Percentiles rank a stretch among this genome's conserved stretches.
Conservation (phyloP, 2,888 invertebrate genomes). For the Phyto melanocephala region DNA sequence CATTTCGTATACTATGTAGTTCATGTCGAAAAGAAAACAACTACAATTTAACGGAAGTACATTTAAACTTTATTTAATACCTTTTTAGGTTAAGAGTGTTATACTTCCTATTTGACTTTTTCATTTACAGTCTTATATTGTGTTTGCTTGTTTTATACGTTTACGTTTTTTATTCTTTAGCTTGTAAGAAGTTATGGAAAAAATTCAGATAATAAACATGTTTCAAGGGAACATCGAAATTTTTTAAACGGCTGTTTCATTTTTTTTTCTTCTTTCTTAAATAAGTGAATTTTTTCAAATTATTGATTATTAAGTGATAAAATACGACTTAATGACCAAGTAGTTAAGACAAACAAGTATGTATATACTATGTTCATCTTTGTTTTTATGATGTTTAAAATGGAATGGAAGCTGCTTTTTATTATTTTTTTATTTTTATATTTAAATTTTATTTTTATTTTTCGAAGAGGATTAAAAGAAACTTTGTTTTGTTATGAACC, state of each 20-base stretch:
- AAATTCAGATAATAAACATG: conserved; percentile 2
- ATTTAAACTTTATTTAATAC: conserved; percentile 40
- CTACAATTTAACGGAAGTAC: conserved; percentile 28
- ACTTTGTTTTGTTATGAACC: not conserved
- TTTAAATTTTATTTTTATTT: not conserved
- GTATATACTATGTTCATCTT: not conserved
- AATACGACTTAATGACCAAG: conserved; percentile 35
- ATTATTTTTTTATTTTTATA: too few species aligned
- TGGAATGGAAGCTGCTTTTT: not conserved
- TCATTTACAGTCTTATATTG: not conserved
- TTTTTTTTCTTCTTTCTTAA: not conserved
- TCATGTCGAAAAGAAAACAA: not conserved
- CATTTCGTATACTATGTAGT: not conserved
- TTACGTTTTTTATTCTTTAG: not conserved
- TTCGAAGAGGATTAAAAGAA: conserved; percentile 15
- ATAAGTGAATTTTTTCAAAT: too few species aligned
- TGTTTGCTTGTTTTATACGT: not conserved
- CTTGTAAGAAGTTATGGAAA: not conserved
- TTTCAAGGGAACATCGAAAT: conserved; percentile 34
- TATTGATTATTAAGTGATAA: conserved; percentile 52
- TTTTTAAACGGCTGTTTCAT: conserved; percentile 4
- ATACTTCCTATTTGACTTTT: not conserved
- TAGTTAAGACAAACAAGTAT: not conserved
- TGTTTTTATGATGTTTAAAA: not conserved
- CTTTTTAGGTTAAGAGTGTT: not conserved